Conservation (phyloP, 2,113 vertebrate genomes). For the Heteronetta atricapilla region DNA sequence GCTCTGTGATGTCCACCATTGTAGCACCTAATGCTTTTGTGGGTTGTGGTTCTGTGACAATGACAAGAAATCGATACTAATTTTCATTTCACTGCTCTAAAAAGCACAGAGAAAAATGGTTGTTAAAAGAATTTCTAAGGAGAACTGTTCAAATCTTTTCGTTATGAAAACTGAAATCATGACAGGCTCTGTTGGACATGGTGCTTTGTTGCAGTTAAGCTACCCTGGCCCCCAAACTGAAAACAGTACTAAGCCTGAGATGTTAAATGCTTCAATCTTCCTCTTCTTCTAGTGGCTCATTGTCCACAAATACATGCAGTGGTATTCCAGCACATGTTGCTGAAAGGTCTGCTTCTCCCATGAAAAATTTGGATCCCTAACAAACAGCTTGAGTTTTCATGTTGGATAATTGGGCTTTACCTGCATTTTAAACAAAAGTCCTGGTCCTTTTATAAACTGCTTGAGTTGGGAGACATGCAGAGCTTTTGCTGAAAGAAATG, state of each 20-base stretch:
- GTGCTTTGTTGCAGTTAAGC: neutral
- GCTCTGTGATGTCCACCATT: neutral
- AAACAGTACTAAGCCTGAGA: neutral
- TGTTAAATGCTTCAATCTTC: neutral
- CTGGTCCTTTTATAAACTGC: slow-evolving; percentile 52
- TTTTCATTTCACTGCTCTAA: neutral
- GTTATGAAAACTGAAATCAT: neutral
- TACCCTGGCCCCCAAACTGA: neutral
- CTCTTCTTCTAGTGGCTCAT: neutral
- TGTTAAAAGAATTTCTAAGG: neutral
- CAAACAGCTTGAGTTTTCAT: slow-evolving; percentile 45
- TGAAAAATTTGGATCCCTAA: neutral
- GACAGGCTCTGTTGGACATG: neutral
- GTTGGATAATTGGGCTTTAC: slow-evolving; percentile 50
- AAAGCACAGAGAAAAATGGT: neutral
- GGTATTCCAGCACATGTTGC: neutral
- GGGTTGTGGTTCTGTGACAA: neutral
- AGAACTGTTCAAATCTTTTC: neutral
- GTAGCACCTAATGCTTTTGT: neutral
- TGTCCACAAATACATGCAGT: neutral
- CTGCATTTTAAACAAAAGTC: slow-evolving; percentile 59
- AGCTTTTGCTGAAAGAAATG: slow-evolving; percentile 63
- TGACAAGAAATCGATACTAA: neutral
- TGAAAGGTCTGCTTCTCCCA: neutral
- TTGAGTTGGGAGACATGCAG: slow-evolving; percentile 46